These are phyloP conservation scores for Pteronotus mesoamericanus DNA, from an alignment of 2,797 vertebrate species.

Conservation along the genomic window DNA sequence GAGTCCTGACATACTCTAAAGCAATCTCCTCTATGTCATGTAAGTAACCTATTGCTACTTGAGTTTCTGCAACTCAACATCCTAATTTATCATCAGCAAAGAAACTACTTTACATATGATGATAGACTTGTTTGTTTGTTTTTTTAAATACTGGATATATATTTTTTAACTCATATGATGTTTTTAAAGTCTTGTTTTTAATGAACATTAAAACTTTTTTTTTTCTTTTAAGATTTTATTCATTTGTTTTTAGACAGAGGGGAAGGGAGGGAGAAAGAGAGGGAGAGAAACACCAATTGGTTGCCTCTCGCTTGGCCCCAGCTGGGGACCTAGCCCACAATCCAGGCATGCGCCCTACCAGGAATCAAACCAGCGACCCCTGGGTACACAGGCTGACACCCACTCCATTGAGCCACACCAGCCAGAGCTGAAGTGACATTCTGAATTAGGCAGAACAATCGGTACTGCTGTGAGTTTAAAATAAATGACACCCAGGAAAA, in stretches of 20 bases:
- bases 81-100: not conserved
- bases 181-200: not conserved
- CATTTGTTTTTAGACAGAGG: no score
- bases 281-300: no score
- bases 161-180: not conserved
- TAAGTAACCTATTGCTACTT: not conserved
- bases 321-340: no score
- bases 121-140: not conserved
- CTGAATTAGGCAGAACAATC: slow-evolving; percentile 43
- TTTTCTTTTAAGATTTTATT: no score
- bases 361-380: no score
- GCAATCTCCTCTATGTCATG: no score
- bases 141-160: not conserved
- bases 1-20: not conserved
- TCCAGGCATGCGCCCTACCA: no score
- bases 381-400: no score
- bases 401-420: no score
- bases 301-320: no score
- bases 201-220: slow-evolving; percentile 48
- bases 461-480: slow-evolving; percentile 28
- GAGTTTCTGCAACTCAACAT: not conserved
- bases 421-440: no score
- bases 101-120: not conserved
- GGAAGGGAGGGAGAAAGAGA: no score
- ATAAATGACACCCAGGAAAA: slow-evolving; percentile 38